Evolutionary conservation across 2,797 vertebrate species (phyloP).

Genomic region (Caiman crocodilus): DNA sequence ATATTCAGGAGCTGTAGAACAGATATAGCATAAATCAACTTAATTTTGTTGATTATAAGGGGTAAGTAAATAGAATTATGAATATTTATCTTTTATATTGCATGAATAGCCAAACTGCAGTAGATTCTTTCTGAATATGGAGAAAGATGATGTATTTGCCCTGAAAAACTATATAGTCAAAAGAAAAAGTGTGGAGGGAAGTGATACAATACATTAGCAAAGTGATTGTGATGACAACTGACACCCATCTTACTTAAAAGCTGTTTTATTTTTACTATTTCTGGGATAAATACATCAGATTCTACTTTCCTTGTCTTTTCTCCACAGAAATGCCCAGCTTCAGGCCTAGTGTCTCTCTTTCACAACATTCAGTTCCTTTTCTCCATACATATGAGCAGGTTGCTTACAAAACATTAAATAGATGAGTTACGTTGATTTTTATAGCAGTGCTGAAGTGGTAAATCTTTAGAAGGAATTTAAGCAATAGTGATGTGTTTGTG

Average conservation of each 20-base stretch:
- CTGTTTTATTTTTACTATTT: neutral
- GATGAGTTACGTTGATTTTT: neutral
- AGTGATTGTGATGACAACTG: neutral
- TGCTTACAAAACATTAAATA: neutral
- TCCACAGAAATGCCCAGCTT: accelerated
- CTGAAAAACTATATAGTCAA: neutral
- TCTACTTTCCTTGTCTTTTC: neutral
- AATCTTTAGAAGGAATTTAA: neutral
- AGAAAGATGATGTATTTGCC: neutral
- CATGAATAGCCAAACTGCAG: neutral
- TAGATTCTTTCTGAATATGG: neutral
- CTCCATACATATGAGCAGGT: neutral
- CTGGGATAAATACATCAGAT: neutral
- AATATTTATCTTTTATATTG: slow-evolving; percentile 7
- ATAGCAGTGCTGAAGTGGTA: neutral
- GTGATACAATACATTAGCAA: neutral
- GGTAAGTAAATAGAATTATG: neutral
- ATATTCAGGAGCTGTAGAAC: neutral
- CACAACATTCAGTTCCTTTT: neutral
- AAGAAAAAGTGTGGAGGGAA: neutral
- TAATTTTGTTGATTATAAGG: neutral
- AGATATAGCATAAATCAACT: neutral
- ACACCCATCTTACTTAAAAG: neutral
- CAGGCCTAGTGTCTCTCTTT: neutral
- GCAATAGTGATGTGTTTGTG: neutral